These are phyloP conservation scores for Leguminivora glycinivorella DNA, from an alignment of 1,140 invertebrate genomes.

Conservation along the genomic window DNA sequence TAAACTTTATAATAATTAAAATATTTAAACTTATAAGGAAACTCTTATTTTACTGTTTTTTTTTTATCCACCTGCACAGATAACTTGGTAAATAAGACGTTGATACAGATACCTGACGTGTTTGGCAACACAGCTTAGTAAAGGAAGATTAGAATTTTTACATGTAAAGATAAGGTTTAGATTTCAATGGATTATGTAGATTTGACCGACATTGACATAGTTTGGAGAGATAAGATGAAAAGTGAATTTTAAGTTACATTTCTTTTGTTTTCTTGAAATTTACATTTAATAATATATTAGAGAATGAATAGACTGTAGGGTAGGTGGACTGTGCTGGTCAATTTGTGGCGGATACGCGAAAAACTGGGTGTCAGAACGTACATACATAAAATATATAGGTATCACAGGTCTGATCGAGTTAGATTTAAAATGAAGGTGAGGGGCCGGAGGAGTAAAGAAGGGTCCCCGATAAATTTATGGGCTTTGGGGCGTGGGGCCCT, in stretches of 20 bases:
- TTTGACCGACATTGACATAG: conserved; percentile 11
- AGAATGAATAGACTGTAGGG: too few species aligned
- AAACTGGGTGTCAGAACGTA: too few species aligned
- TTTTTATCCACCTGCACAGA: conserved; percentile 8
- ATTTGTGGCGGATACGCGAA: too few species aligned
- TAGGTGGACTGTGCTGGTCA: too few species aligned
- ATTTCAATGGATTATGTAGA: neutral
- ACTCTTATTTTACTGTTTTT: neutral
- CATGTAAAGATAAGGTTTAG: neutral
- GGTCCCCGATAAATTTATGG: too few species aligned
- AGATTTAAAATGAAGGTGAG: too few species aligned
- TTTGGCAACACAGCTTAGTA: neutral
- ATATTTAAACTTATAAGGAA: neutral
- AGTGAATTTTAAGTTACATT: neutral
- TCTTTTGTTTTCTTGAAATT: conserved; percentile 7
- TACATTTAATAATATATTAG: too few species aligned
- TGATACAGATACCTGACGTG: neutral
- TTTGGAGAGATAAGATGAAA: conserved; percentile 9
- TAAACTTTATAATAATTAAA: too few species aligned
- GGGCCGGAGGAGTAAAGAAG: too few species aligned
- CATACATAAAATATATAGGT: too few species aligned
- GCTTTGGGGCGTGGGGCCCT: too few species aligned
- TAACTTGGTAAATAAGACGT: conserved; percentile 5
- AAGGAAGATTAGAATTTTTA: neutral
- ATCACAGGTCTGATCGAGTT: too few species aligned